Conservation (phyloP, 1,140 invertebrate species). For the Bathynomus jamesi region DNA sequence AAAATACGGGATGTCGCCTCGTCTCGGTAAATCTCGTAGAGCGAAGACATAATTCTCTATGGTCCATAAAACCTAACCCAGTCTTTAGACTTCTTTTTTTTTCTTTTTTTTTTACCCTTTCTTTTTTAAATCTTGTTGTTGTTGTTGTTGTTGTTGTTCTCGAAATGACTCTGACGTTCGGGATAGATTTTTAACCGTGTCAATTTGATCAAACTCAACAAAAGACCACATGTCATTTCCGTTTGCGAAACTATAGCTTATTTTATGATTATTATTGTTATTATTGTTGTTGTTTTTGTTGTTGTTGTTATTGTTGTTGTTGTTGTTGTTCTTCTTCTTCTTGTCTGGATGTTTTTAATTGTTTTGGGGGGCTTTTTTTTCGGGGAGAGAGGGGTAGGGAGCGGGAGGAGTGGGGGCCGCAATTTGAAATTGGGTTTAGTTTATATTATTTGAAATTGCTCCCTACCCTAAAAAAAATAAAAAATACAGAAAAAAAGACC, state of each 20-base stretch:
- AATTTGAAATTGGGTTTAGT: too few species aligned
- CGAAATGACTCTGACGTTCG: background rate
- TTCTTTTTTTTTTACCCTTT: too few species aligned
- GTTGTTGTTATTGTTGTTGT: background rate
- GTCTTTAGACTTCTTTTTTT: background rate
- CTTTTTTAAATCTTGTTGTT: too few species aligned
- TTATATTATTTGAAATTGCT: too few species aligned
- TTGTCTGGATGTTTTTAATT: too few species aligned
- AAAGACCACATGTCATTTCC: background rate
- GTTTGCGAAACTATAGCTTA: background rate
- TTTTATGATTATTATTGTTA: background rate
- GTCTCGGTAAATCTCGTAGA: background rate
- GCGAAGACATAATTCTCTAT: background rate
- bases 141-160: background rate
- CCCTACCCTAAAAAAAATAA: too few species aligned
- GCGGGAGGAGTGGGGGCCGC: too few species aligned
- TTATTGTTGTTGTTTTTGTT: background rate
- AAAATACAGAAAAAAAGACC: too few species aligned
- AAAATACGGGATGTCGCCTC: background rate
- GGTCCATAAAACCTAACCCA: conserved; percentile 1
- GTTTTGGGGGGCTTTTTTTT: too few species aligned
- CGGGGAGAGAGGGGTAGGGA: too few species aligned
- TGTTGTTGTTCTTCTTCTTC: too few species aligned
- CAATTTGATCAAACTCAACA: background rate
- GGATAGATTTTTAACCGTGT: background rate